These are phyloP conservation scores for Nothoprocta perdicaria DNA, from an alignment of 2,113 vertebrate species.

Conservation along the genomic window DNA sequence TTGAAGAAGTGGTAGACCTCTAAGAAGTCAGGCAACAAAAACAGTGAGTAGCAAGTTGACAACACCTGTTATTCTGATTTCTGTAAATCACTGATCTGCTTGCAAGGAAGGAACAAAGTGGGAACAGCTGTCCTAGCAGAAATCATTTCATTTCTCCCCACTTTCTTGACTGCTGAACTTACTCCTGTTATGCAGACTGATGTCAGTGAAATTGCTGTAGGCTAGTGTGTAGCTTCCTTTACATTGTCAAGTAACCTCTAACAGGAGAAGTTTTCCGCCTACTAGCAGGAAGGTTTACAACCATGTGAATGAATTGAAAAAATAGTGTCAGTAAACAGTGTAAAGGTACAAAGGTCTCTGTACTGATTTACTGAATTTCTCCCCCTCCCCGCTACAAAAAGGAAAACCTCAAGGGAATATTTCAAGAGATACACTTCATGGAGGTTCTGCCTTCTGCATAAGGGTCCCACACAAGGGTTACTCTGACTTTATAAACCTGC, in stretches of 20 bases:
- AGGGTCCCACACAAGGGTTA: background rate
- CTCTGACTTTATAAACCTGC: background rate
- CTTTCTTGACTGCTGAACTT: background rate
- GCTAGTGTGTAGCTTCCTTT: background rate
- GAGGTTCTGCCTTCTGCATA: background rate
- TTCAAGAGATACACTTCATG: background rate
- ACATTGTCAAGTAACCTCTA: background rate
- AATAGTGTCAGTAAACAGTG: background rate
- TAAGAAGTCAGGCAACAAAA: background rate
- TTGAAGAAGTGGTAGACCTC: background rate
- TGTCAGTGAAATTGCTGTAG: fast-evolving
- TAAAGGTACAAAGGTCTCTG: background rate
- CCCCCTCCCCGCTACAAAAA: background rate
- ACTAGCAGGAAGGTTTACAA: background rate
- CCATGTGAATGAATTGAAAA: background rate
- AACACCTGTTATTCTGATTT: background rate
- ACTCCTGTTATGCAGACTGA: background rate
- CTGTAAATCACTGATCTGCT: background rate
- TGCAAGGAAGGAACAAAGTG: background rate
- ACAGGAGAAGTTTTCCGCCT: background rate
- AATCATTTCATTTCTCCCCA: background rate
- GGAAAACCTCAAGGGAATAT: background rate
- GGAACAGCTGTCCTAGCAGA: background rate
- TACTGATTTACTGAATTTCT: background rate
- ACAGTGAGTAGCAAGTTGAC: background rate